phyloP scores from a whole-genome alignment of 1,140 invertebrate genomes.

The Piezodorus guildinii region DNA sequence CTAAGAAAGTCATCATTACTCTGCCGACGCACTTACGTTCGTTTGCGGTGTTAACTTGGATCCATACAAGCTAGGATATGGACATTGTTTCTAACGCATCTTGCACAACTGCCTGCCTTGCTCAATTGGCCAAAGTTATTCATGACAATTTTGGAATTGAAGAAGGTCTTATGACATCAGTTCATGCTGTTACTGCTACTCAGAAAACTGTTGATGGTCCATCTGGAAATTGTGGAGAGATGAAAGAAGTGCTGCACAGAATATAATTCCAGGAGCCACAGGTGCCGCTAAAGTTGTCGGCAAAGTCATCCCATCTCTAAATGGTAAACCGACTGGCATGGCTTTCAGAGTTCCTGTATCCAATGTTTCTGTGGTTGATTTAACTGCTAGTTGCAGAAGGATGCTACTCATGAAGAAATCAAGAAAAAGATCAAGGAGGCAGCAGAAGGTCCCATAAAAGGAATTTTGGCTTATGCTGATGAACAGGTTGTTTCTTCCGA shows the following conservation, averaged over 20 bases:
- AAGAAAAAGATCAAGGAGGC: slow-evolving; percentile 48
- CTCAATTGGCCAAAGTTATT: slow-evolving; percentile 89
- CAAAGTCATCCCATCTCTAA: slow-evolving; percentile 90
- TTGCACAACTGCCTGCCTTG: slow-evolving; percentile 98
- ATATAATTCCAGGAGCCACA: slow-evolving; percentile 95
- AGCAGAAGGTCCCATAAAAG: slow-evolving; percentile 43
- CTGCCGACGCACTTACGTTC: slow-evolving; percentile 98
- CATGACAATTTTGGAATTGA: slow-evolving; percentile 90
- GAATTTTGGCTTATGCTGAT: slow-evolving; percentile 57
- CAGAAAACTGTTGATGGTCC: slow-evolving; percentile 98
- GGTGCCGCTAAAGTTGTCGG: slow-evolving; percentile 97
- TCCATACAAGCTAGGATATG: slow-evolving; percentile 65
- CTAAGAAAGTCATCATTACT: slow-evolving; percentile 98
- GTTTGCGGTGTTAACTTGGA: slow-evolving; percentile 90
- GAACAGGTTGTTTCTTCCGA: slow-evolving; percentile 57
- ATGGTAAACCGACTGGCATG: slow-evolving; percentile 94
- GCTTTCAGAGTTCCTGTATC: slow-evolving; percentile 94
- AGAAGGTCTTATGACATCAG: slow-evolving; percentile 97
- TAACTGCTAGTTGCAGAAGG: slow-evolving; percentile 53
- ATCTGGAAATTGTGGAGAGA: slow-evolving; percentile 91
- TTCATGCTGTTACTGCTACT: slow-evolving; percentile 93
- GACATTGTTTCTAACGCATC: slow-evolving; percentile 91
- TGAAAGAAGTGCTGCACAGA: slow-evolving; percentile 88
- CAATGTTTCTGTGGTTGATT: slow-evolving; percentile 96
- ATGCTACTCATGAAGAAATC: slow-evolving; percentile 49